These are phyloP conservation scores for Micromys minutus DNA, from an alignment of 2,113 vertebrate genomes.

Conservation along the genomic window DNA sequence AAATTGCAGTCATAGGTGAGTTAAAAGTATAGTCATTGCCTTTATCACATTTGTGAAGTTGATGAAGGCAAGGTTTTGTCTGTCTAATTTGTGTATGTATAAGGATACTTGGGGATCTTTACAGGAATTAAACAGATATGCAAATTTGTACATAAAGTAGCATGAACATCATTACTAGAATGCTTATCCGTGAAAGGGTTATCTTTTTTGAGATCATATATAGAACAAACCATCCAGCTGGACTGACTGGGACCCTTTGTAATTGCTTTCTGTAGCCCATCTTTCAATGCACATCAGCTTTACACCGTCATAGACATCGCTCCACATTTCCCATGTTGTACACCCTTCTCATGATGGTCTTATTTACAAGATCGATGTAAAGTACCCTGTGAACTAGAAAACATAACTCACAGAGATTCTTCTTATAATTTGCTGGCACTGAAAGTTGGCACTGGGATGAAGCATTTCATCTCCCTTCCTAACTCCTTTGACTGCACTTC, in stretches of 20 bases:
- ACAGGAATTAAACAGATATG: slow-evolving; percentile 84
- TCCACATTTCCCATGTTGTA: slow-evolving; percentile 70
- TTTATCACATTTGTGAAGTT: slow-evolving; percentile 74
- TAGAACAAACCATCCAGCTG: slow-evolving; percentile 84
- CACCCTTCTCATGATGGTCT: slow-evolving; percentile 67
- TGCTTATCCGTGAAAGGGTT: slow-evolving; percentile 82
- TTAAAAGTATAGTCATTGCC: slow-evolving; percentile 72
- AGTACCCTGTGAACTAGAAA: slow-evolving; percentile 79
- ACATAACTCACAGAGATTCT: slow-evolving; percentile 55
- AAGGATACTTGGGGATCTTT: slow-evolving; percentile 80
- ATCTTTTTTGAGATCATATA: slow-evolving; percentile 81
- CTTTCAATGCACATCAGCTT: slow-evolving; percentile 78
- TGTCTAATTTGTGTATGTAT: slow-evolving; percentile 78
- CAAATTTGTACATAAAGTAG: slow-evolving; percentile 86
- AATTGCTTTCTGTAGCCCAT: slow-evolving; percentile 79
- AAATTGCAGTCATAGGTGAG: slow-evolving; percentile 78
- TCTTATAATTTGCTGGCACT: slow-evolving; percentile 65
- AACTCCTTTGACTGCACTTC: slow-evolving; percentile 80
- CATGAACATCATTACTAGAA: slow-evolving; percentile 85
- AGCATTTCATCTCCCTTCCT: slow-evolving; percentile 71
- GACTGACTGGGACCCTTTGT: slow-evolving; percentile 84
- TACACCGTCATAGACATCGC: slow-evolving; percentile 67
- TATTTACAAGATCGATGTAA: slow-evolving; percentile 68
- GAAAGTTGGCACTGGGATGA: slow-evolving; percentile 71
- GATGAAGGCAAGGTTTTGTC: slow-evolving; percentile 74